Conservation (phyloP, 1,140 invertebrate species). For the Drosophila dunni region DNA sequence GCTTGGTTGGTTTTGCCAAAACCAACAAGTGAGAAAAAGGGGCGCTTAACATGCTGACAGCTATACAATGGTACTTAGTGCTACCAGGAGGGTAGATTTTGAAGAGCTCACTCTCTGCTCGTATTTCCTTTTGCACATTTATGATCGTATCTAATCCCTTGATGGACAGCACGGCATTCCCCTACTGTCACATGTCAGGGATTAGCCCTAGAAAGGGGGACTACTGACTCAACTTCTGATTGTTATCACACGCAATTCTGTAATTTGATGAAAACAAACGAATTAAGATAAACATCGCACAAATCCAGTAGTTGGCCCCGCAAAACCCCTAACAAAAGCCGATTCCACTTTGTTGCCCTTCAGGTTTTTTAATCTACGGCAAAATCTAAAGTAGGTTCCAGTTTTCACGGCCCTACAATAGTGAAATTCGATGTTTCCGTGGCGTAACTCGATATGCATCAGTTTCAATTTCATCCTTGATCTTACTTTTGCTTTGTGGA, state of each 20-base stretch:
- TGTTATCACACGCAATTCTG: conserved; percentile 84
- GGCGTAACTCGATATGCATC: conserved; percentile 66
- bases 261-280: conserved; percentile 84
- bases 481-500: conserved; percentile 11
- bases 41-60: conserved; percentile 68
- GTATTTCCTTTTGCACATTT: conserved; percentile 65
- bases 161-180: conserved; percentile 63
- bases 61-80: conserved; percentile 76
- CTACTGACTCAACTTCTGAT: conserved; percentile 55
- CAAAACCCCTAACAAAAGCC: conserved; percentile 42
- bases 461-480: neutral
- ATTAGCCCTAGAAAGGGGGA: conserved; percentile 53
- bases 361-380: conserved; percentile 35
- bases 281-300: conserved; percentile 78
- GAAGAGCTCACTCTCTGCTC: conserved; percentile 16
- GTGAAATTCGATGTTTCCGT: conserved; percentile 60
- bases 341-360: conserved; percentile 26
- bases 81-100: conserved; percentile 39
- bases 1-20: conserved; percentile 38
- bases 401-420: conserved; percentile 41
- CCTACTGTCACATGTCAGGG: conserved; percentile 62
- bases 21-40: conserved; percentile 71
- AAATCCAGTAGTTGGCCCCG: conserved; percentile 60
- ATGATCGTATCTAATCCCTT: conserved; percentile 77
- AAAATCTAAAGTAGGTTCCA: conserved; percentile 28